A percentile compares a stretch with the other conserved stretches of the same genome.
Evolutionary conservation across 1,140 invertebrate species (phyloP).

Genomic region (Hermetia illucens): DNA sequence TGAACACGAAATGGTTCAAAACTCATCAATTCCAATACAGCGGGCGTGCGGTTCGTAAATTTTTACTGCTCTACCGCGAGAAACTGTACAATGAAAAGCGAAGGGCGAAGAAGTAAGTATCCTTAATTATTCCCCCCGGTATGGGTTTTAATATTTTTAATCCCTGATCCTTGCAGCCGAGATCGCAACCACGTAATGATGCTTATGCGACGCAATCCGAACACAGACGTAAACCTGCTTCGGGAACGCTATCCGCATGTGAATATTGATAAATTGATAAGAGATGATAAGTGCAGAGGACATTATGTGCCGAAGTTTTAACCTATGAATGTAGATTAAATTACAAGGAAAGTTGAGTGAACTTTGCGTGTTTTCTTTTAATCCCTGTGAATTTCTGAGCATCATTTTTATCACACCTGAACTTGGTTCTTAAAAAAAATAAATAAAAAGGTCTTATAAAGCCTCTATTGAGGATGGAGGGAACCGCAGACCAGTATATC

Average conservation of each 20-base stretch:
- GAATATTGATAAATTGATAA: conserved; percentile 50
- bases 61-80: conserved; percentile 47
- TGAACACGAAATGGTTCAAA: conserved; percentile 44
- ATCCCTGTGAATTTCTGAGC: too few species aligned
- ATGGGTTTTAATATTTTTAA: conserved; percentile 4
- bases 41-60: conserved; percentile 44
- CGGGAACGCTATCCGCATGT: conserved; percentile 61
- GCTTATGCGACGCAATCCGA: conserved; percentile 57
- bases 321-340: too few species aligned
- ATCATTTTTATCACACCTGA: too few species aligned
- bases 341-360: too few species aligned
- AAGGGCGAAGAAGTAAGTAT: conserved; percentile 35
- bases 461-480: too few species aligned
- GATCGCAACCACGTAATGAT: conserved; percentile 47
- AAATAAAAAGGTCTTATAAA: too few species aligned
- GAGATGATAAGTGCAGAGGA: conserved; percentile 38
- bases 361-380: too few species aligned
- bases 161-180: conserved; percentile 35
- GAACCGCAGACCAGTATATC: too few species aligned
- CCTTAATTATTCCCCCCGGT: conserved; percentile 8
- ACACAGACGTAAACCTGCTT: conserved; percentile 56
- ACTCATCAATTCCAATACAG: conserved; percentile 30
- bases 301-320: conserved; percentile 38
- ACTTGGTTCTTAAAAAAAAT: too few species aligned
- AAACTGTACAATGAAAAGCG: conserved; percentile 42